These are phyloP conservation scores for Aphelenchoides besseyi DNA, from an alignment of 1,140 invertebrate species.

Conservation along the genomic window DNA sequence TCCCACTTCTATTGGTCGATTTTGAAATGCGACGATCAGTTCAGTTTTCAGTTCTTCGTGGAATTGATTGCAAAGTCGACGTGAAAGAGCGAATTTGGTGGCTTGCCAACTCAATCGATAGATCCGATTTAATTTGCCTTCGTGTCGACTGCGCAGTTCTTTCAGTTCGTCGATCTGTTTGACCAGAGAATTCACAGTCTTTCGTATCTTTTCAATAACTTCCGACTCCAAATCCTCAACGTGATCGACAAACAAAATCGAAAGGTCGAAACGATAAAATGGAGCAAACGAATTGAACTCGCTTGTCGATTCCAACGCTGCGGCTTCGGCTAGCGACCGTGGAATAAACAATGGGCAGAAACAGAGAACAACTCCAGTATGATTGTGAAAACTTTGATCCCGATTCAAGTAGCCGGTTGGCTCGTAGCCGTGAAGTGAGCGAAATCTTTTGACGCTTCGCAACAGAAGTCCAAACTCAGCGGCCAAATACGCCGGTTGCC, in stretches of 20 bases:
- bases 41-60: constrained; percentile 43
- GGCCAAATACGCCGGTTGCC: constrained; percentile 46
- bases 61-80: constrained; percentile 30
- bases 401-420: constrained; percentile 28
- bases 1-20: no score
- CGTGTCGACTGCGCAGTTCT: constrained; percentile 24
- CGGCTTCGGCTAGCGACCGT: constrained; percentile 1
- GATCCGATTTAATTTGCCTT: constrained; percentile 36
- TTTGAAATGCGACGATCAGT: no score
- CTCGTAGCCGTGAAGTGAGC: constrained; percentile 11
- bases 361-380: constrained; percentile 9
- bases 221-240: constrained; percentile 5
- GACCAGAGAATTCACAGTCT: constrained; percentile 23
- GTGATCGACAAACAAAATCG: constrained; percentile 28
- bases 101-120: constrained; percentile 36
- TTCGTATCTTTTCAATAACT: constrained; percentile 3
- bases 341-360: neutral
- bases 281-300: constrained; percentile 25
- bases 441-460: constrained; percentile 14
- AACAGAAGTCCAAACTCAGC: constrained; percentile 35
- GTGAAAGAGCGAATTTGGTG: constrained; percentile 20
- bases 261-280: constrained; percentile 34
- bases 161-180: constrained; percentile 21
- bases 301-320: neutral
- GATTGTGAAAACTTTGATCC: constrained; percentile 36